Evolutionary conservation across 2,113 vertebrate genomes (phyloP).

Genomic region (Notarius lentiginosus): DNA sequence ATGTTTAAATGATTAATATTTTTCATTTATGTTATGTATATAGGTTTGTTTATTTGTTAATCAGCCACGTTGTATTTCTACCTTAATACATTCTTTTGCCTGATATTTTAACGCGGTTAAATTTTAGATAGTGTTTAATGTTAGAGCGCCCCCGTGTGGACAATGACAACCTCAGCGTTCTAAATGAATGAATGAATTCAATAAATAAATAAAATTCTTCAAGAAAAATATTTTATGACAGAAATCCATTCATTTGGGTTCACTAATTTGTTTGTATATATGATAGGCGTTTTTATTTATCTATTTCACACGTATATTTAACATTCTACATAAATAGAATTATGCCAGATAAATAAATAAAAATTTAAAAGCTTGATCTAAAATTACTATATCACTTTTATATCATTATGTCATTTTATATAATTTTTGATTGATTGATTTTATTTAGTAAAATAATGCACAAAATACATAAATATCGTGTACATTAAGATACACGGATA

Average conservation of each 20-base stretch:
- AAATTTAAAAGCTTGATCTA: no score
- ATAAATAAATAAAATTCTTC: neutral
- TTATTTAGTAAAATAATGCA: no score
- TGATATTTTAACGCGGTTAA: no score
- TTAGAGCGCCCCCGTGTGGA: slow-evolving; percentile 35
- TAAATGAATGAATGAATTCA: no score
- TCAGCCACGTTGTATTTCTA: neutral
- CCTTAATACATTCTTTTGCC: neutral
- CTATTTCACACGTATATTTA: neutral
- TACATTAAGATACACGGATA: no score
- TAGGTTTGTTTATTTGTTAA: neutral
- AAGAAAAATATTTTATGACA: neutral
- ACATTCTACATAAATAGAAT: neutral
- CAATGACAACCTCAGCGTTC: neutral
- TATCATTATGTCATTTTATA: no score
- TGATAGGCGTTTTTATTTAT: neutral
- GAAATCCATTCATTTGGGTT: neutral
- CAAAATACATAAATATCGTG: no score
- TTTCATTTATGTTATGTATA: neutral
- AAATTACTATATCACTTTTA: no score
- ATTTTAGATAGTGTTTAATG: neutral
- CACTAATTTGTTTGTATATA: neutral
- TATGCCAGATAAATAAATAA: neutral
- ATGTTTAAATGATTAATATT: neutral
- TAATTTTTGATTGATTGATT: no score